Base-by-base conservation (phyloP, 2,113 vertebrate species). In the Forbesichthys agassizii region DNA sequence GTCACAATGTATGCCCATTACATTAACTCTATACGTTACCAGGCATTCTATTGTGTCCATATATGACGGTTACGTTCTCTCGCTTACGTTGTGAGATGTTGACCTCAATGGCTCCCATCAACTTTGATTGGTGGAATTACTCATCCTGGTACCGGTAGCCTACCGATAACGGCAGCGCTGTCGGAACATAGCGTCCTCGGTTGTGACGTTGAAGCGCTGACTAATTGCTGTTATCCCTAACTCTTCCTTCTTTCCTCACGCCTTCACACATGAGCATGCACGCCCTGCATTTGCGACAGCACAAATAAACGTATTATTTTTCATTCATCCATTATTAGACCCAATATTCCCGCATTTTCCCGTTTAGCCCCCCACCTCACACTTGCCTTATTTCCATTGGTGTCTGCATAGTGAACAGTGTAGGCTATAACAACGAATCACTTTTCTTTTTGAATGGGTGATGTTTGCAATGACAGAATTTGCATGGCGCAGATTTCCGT, bases 191-290 rank as follows among this genome's bases (percentile, higher is more conserved):
- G n/a, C 84, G 90, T 88, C 86, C 80, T 84, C 85, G 75, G 64
- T 84, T 81, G 81, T 93, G 93, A 93, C 92, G 91, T 89, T 84
- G 66, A 66, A 46, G 66, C 73, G 85, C 88, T 92, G 90, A 93
- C 89, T 92, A 92, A 92, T 75, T 83, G 78, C 82, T 87, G 81
- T 88, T 86, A 82, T 84, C 85, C 81, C 80, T 77, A 68, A 70
- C 71, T 84, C 77, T 69, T 83, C 66, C 64, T 64, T 66, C 77
- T 63, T 67, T 78, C 69, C 69, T 86, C 84, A 69, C 79, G 82
- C 78, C 77, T 82, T 75, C 83, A 73, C 80, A 68, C 81, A 68
- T 75, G 9, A 78, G 75, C 55, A 63, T 75, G 55, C 70, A 73
- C 83, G 73, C 84, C 84, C 76, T 16, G 61, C 82, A 88, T 83